Percentiles rank a stretch among this genome's conserved stretches.
Evolutionary conservation across 2,888 invertebrate genomes (phyloP).

Genomic region (Herminia tarsipennalis): DNA sequence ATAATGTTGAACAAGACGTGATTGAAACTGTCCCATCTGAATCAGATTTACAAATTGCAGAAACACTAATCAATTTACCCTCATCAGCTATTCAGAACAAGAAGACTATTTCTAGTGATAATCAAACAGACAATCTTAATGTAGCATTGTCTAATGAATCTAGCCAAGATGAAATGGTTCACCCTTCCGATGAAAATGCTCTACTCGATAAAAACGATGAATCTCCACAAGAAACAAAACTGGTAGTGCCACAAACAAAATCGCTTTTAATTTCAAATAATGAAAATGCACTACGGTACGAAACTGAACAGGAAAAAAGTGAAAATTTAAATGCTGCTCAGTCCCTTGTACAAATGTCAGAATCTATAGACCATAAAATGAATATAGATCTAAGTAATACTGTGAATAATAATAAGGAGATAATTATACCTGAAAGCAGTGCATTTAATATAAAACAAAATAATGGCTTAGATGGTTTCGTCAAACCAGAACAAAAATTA

Average conservation of each 20-base stretch:
- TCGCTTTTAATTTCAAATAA: conserved; percentile 45
- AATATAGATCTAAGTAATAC: conserved; percentile 51
- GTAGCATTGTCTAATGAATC: conserved; percentile 27
- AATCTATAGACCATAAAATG: conserved; percentile 72
- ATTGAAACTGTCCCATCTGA: conserved; percentile 72
- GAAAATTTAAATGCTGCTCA: conserved; percentile 81
- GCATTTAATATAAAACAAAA: conserved; percentile 47
- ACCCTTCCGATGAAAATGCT: conserved; percentile 28
- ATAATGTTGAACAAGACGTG: no score
- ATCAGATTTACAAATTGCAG: conserved; percentile 81
- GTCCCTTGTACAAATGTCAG: conserved; percentile 82
- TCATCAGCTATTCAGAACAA: conserved; percentile 71
- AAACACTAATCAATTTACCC: conserved; percentile 78
- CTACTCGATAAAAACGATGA: conserved; percentile 33
- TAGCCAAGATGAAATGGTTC: conserved; percentile 47
- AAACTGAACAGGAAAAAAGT: conserved; percentile 78
- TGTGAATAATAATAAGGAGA: conserved; percentile 52
- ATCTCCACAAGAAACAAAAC: conserved; percentile 24
- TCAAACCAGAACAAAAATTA: conserved; percentile 58
- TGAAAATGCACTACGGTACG: conserved; percentile 62
- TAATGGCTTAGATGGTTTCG: conserved; percentile 50
- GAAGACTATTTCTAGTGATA: conserved; percentile 44
- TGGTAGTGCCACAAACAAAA: conserved; percentile 28
- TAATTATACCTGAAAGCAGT: conserved; percentile 27
- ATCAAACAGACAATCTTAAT: conserved; percentile 38